Percentiles rank a stretch among this genome's conserved stretches.
These are phyloP conservation scores for Stramonita haemastoma DNA, from an alignment of 2,888 invertebrate genomes.

Conservation along the genomic window DNA sequence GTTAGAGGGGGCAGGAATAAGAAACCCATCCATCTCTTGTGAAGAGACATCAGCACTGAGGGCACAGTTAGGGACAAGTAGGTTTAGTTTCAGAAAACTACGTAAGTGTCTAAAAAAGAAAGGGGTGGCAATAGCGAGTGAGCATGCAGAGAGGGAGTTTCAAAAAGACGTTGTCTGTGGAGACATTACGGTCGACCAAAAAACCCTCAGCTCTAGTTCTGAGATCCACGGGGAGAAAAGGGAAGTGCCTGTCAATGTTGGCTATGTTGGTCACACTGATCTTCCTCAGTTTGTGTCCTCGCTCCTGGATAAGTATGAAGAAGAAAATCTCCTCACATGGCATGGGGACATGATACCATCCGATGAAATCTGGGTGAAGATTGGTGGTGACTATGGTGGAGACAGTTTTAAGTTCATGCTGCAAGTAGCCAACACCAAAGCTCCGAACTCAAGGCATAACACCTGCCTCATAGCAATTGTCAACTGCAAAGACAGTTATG, in stretches of 20 bases:
- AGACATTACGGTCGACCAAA: not conserved
- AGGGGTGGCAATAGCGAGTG: not conserved
- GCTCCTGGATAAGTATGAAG: slow-evolving; percentile 22
- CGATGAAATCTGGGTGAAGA: slow-evolving; percentile 33
- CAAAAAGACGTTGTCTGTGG: not conserved
- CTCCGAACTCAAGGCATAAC: slow-evolving; percentile 18
- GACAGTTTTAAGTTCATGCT: slow-evolving; percentile 27
- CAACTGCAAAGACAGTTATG: slow-evolving; percentile 26
- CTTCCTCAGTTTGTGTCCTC: slow-evolving; percentile 17
- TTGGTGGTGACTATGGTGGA: slow-evolving; percentile 33
- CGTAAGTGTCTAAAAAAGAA: not conserved
- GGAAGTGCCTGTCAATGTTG: not conserved
- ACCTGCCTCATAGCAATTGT: slow-evolving; percentile 33
- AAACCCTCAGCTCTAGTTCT: not conserved
- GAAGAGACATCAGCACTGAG: not conserved
- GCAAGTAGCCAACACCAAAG: slow-evolving; percentile 15
- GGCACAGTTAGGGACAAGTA: not conserved
- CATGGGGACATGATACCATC: slow-evolving; percentile 14
- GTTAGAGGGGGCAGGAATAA: not conserved
- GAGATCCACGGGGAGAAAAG: not conserved
- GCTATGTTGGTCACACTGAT: not conserved
- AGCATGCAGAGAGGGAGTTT: not conserved
- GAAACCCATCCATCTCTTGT: not conserved
- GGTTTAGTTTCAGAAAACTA: not conserved
- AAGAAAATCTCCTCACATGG: slow-evolving; percentile 27